These are phyloP conservation scores for Harpagifer antarcticus DNA, from an alignment of 2,797 vertebrate species.

Conservation along the genomic window DNA sequence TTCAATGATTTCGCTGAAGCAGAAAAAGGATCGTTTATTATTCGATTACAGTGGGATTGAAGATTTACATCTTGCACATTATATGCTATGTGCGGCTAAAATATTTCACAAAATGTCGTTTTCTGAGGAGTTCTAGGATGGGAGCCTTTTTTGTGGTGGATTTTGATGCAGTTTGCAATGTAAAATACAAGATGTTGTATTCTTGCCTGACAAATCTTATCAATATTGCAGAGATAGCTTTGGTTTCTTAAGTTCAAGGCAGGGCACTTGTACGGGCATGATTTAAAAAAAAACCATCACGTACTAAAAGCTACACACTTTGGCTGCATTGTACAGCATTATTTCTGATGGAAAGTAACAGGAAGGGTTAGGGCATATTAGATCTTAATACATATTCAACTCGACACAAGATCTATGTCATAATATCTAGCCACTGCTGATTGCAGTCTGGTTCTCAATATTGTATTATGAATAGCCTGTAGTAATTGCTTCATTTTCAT, in stretches of 20 bases:
- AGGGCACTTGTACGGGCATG: neutral
- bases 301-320: neutral
- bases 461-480: conserved; percentile 48
- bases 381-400: conserved; percentile 43
- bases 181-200: neutral
- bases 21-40: neutral
- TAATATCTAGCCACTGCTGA: conserved; percentile 33
- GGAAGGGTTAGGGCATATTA: neutral
- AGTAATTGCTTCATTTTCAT: conserved; percentile 76
- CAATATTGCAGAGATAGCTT: neutral
- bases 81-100: neutral
- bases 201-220: neutral
- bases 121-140: too few relatives aligned
- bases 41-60: neutral
- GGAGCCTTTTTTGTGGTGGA: neutral
- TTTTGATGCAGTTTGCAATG: neutral
- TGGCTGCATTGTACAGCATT: neutral
- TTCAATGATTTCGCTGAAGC: neutral
- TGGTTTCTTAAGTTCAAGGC: neutral
- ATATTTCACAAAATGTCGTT: neutral
- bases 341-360: neutral
- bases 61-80: neutral
- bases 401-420: conserved; percentile 30
- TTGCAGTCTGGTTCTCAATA: conserved; percentile 37
- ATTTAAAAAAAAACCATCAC: neutral